Evolutionary conservation across 1,140 invertebrate genomes (phyloP).

Genomic region (Drosophila santomea): DNA sequence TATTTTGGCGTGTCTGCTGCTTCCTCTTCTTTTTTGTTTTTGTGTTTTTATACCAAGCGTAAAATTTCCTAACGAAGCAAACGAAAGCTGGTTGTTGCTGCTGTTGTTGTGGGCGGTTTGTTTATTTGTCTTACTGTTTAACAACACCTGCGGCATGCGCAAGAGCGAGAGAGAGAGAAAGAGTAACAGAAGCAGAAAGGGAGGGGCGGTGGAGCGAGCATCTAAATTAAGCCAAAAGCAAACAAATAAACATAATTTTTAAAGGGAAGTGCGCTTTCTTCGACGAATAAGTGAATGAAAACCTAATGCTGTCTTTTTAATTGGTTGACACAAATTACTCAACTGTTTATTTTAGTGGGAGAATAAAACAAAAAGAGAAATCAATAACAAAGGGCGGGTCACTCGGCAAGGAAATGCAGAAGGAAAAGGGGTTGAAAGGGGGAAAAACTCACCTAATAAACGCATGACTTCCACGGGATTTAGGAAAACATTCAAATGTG

Average conservation of each 20-base stretch:
- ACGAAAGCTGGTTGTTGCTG: slow-evolving; percentile 68
- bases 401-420: slow-evolving; percentile 2
- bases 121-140: slow-evolving; percentile 81
- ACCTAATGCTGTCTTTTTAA: slow-evolving; percentile 47
- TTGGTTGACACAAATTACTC: slow-evolving; percentile 55
- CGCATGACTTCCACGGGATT: slow-evolving; percentile 85
- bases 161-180: slow-evolving; percentile 9
- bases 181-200: not conserved
- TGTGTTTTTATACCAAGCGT: slow-evolving; percentile 66
- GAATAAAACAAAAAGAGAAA: slow-evolving; percentile 31
- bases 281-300: slow-evolving; percentile 34
- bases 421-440: not conserved
- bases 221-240: slow-evolving; percentile 75
- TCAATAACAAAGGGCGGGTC: slow-evolving; percentile 60
- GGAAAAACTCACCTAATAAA: slow-evolving; percentile 81
- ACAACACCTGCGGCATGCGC: slow-evolving; percentile 74
- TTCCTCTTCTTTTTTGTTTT: slow-evolving; percentile 25
- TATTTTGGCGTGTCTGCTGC: slow-evolving; percentile 28
- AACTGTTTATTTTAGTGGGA: slow-evolving; percentile 28
- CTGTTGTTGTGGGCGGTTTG: slow-evolving; percentile 61
- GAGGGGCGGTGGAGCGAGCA: slow-evolving; percentile 9
- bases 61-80: slow-evolving; percentile 81
- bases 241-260: slow-evolving; percentile 71
- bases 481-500: slow-evolving; percentile 84
- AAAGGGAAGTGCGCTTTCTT: slow-evolving; percentile 28